A percentile compares a stretch with the other conserved stretches of the same genome.
Conservation (phyloP, 2,888 invertebrate genomes). For the Tiliacea citrago region DNA sequence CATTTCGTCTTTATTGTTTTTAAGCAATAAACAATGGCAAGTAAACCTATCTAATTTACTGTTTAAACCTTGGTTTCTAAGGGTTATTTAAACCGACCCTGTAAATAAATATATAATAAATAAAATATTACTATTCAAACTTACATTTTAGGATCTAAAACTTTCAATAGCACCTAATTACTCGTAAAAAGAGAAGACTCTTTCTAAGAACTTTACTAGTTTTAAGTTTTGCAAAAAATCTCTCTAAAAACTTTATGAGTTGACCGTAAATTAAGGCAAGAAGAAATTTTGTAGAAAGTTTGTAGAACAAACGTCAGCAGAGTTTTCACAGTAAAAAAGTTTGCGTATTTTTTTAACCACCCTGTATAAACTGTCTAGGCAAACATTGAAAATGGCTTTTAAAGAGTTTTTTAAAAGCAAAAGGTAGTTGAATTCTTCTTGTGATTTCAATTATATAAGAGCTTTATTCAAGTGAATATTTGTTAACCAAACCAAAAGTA, state of each 20-base stretch:
- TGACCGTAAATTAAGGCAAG: neutral
- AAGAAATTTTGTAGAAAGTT: conserved; percentile 1
- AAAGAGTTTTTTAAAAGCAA: neutral
- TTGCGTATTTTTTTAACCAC: neutral
- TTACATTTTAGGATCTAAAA: neutral
- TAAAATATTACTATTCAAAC: neutral
- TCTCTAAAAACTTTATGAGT: too few relatives aligned
- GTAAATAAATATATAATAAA: too few relatives aligned
- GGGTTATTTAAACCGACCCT: neutral
- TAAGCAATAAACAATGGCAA: conserved; percentile 38
- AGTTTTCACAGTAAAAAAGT: neutral
- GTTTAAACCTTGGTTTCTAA: conserved; percentile 4
- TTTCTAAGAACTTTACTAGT: too few relatives aligned
- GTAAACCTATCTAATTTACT: conserved; percentile 28
- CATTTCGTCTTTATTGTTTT: conserved; percentile 52
- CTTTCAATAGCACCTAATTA: neutral
- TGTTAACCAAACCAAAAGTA: too few relatives aligned
- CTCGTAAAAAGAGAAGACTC: too few relatives aligned
- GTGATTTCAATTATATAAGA: neutral
- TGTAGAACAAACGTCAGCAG: neutral
- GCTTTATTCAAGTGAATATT: too few relatives aligned
- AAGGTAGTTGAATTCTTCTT: neutral
- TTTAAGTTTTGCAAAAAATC: too few relatives aligned
- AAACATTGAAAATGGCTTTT: conserved; percentile 9
- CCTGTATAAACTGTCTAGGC: neutral